These are phyloP conservation scores for Leptonema lineaticorne DNA, from an alignment of 1,140 invertebrate genomes.

Conservation along the genomic window DNA sequence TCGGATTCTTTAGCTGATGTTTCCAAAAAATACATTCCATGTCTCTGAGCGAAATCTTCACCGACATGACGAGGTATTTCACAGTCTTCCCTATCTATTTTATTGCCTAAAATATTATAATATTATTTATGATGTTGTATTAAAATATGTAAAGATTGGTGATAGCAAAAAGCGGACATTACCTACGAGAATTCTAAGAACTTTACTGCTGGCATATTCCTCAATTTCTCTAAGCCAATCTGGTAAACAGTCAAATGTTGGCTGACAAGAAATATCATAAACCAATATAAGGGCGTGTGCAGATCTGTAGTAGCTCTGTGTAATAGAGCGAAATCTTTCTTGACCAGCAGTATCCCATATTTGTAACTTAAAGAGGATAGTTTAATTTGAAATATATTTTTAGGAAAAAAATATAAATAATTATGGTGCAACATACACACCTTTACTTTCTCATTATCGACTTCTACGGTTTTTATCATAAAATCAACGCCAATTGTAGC, in stretches of 20 bases:
- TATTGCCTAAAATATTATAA: constrained; percentile 73
- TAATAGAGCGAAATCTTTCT: constrained; percentile 95
- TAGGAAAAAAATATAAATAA: background rate
- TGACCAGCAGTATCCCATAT: constrained; percentile 99
- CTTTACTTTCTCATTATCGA: constrained; percentile 98
- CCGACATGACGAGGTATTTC: constrained; percentile 93
- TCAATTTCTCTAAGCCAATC: constrained; percentile 96
- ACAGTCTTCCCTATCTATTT: constrained; percentile 92
- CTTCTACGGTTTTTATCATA: constrained; percentile 98
- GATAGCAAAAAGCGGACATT: constrained; percentile 42
- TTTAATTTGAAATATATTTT: background rate
- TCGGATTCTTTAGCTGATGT: constrained; percentile 97
- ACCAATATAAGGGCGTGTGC: constrained; percentile 96
- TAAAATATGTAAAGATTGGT: background rate
- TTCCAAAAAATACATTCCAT: constrained; percentile 97
- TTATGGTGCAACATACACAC: constrained; percentile 55
- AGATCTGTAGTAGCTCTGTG: constrained; percentile 96
- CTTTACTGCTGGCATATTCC: constrained; percentile 93
- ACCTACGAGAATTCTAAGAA: constrained; percentile 90
- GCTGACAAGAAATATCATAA: constrained; percentile 96
- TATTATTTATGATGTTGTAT: constrained; percentile 1
- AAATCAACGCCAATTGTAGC: constrained; percentile 99
- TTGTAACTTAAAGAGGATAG: constrained; percentile 71
- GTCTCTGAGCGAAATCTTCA: constrained; percentile 92
- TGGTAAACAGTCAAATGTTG: constrained; percentile 93